Percentiles rank a stretch among this genome's conserved stretches.
Evolutionary conservation across 2,113 vertebrate species (phyloP).

Genomic region (Anguilla rostrata): DNA sequence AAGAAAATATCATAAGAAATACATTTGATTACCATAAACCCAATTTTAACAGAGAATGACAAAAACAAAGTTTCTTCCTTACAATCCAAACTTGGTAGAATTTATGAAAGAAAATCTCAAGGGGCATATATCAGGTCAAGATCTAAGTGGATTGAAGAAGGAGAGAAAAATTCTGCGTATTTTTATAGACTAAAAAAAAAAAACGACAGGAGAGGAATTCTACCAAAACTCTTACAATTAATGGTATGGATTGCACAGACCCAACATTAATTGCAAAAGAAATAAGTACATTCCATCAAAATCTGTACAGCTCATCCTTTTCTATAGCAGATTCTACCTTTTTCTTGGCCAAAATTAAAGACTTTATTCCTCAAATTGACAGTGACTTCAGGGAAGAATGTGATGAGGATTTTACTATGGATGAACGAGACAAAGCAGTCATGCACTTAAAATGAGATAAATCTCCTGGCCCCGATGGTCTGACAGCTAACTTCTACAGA

Average conservation of each 20-base stretch:
- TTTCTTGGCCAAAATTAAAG: not conserved
- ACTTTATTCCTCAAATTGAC: no score
- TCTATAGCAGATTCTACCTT: not conserved
- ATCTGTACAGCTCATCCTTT: no score
- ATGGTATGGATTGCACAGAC: not conserved
- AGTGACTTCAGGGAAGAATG: not conserved
- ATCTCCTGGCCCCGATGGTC: not conserved
- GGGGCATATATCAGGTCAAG: not conserved
- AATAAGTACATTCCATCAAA: conserved; percentile 1
- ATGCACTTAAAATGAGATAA: not conserved
- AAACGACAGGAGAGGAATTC: not conserved
- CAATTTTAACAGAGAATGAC: not conserved
- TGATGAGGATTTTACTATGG: not conserved
- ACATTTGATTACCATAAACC: not conserved
- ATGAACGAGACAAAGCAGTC: not conserved
- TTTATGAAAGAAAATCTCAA: not conserved
- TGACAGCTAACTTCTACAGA: conserved; percentile 3
- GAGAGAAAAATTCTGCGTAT: not conserved
- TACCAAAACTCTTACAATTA: not conserved
- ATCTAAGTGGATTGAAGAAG: not conserved
- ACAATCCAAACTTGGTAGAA: not conserved
- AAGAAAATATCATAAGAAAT: not conserved
- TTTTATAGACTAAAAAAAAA: not conserved
- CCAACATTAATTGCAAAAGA: not conserved
- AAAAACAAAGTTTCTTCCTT: not conserved